A percentile compares a stretch with the other conserved stretches of the same genome.
phyloP scores from a whole-genome alignment of 2,888 invertebrate species.

The Coelopa pilipes region DNA sequence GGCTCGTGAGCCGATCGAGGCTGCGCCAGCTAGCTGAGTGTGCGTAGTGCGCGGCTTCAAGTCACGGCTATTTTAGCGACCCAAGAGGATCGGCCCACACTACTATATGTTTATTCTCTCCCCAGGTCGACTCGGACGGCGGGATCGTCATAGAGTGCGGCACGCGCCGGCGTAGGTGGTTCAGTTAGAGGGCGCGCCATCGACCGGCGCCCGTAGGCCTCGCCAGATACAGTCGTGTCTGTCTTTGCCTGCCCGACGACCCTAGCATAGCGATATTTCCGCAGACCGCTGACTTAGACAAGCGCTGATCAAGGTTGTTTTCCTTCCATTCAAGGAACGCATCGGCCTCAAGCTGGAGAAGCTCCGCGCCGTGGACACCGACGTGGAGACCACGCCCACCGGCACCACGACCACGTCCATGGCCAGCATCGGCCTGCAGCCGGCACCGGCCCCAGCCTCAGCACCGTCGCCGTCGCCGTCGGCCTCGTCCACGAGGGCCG shows the following conservation, averaged over 20 bases:
- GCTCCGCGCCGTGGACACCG: constrained; percentile 47
- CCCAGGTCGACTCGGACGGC: constrained; percentile 50
- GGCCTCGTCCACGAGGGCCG: constrained; percentile 5
- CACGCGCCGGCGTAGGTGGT: constrained; percentile 47
- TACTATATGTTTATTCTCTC: constrained; percentile 36
- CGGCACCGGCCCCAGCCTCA: background rate
- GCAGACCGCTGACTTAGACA: background rate
- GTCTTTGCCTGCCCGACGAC: background rate
- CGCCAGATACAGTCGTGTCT: background rate
- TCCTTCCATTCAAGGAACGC: constrained; percentile 42
- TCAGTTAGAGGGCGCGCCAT: constrained; percentile 48
- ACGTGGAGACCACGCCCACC: constrained; percentile 51
- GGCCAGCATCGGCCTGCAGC: constrained; percentile 48
- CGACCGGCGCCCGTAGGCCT: constrained; percentile 30
- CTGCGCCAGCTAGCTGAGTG: background rate
- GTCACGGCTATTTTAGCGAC: background rate
- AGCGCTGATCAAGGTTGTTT: background rate
- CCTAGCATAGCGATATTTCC: background rate
- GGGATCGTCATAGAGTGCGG: constrained; percentile 50
- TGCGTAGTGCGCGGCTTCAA: background rate
- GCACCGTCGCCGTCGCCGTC: background rate
- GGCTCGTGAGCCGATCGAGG: background rate
- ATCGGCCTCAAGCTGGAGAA: constrained; percentile 46
- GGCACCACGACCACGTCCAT: constrained; percentile 52
- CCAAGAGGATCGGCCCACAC: background rate